Base-by-base conservation (phyloP, 1,140 invertebrate species). In the Magallana angulata region DNA sequence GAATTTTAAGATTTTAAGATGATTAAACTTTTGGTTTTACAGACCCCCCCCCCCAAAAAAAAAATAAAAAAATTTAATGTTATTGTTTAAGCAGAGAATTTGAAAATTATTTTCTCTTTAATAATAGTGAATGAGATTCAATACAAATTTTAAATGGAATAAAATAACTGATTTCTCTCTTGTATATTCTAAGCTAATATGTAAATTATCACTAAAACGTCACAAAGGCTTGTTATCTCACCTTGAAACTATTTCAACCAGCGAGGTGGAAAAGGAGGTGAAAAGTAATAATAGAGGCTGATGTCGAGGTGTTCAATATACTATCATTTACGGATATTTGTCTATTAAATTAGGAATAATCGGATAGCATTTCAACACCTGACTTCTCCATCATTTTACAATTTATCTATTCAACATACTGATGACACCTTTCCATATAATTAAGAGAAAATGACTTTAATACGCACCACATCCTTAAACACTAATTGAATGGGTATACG, bases 341-440 rank as follows among this genome's bases (percentile, higher is more conserved):
- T 76, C 68, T 36, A 30, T 30, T 76, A 24, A 76, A 30, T 76
- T 76, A 76, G 68, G 14, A 30, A 76, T 30, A 30, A 18, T 30
- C 24, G 68, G 68, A 76, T 76, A 76, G 68, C 68, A 76, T 76
- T 76, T 76, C 68, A 76, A 76, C 68, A 76, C 68, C 68, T 76
- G 68, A 76, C 36, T 76, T 76, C 18, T 18, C 68, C 11, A 30
- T 76, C 24, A 76, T 36, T 76, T 76, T 76, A 30, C 68, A 76
- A 76, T 76, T 76, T 30, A 76, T 76, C 36, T 36, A 76, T 30
- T 11, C 36, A 76, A 76, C 68, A 76, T 30, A 76, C 36, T 48
- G 24, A 30, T 76, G 68, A 36, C 68, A 76, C 68, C 24, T 76
- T 76, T 24, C 68, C 12, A 18, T 76, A 76, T 76, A 76, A 76